Base-by-base conservation (phyloP, 2,113 vertebrate genomes). In the Callaeas wilsoni region DNA sequence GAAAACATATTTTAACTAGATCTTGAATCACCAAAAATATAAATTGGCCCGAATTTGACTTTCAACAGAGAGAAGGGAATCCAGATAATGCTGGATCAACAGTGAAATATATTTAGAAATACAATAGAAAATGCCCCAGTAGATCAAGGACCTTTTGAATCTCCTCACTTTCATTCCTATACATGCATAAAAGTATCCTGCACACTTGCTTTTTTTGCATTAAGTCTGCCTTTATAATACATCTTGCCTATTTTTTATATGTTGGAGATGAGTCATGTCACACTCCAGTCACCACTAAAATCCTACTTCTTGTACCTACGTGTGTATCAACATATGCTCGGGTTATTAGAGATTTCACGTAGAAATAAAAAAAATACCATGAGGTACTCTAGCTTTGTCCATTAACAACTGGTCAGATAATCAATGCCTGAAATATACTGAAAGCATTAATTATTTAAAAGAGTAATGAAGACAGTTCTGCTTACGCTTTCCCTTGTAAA, bases 201-300 rank as follows among this genome's bases (percentile, higher is more conserved):
- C 57, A 78, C 23, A 23, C 16, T 37, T 47, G 20, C 29, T 30
- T 62, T 50, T 65, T 85, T 71, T 50, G 2, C 71, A 93, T 89
- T 90, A 90, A 82, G 76, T 60, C 64, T 94, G 87, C 56, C 64
- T 92, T 83, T 84, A 56, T 78, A 92, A 92, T 90, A 63, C 33
- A 70, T 63, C 70, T 92, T 60, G 49, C 22, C 86, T 96, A 89
- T 62, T 84, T 96, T 90, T 95, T 59, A 21, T 81, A 60, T 75
- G 69, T 47, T 94, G 64, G 23, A 87, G 80, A 93, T 96, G 94
- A 97, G 90, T 97, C 96, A 92, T 86, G 76, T 84, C 92, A 90
- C 92, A 88, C 90, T 84, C 71, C 64, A 96, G 93, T 86, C 85
- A 91, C 92, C 94, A 90, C 76, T 70, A 60, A 95, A 94, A 78